phyloP scores from a whole-genome alignment of 1,140 invertebrate genomes.

The Helicoverpa zea region DNA sequence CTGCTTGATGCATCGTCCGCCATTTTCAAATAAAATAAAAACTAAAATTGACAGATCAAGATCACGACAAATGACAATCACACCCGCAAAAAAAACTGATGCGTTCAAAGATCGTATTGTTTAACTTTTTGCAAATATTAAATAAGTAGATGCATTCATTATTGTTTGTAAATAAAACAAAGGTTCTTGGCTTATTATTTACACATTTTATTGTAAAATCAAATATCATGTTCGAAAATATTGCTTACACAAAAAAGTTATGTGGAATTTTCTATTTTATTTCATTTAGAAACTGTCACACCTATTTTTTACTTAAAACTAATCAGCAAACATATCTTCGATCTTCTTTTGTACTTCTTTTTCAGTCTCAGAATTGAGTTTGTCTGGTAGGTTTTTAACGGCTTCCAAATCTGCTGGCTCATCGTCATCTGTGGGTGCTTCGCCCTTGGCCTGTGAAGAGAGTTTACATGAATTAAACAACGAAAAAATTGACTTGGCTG shows the following conservation, averaged over 20 bases:
- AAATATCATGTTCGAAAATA: neutral
- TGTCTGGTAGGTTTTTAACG: conserved; percentile 78
- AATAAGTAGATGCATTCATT: no score
- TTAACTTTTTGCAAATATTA: no score
- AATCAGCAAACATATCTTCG: conserved; percentile 85
- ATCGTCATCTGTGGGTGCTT: conserved; percentile 66
- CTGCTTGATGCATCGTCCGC: conserved; percentile 85
- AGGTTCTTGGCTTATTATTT: neutral
- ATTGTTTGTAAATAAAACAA: conserved; percentile 6
- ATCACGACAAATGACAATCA: conserved; percentile 75
- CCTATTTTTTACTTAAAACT: conserved; percentile 45
- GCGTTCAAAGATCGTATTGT: conserved; percentile 29
- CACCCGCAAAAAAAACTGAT: conserved; percentile 38
- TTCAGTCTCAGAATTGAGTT: conserved; percentile 81
- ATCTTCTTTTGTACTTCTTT: conserved; percentile 84
- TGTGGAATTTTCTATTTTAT: neutral
- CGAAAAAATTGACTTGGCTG: neutral
- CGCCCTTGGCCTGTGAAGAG: conserved; percentile 70
- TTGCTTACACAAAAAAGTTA: neutral
- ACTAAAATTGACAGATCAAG: conserved; percentile 62
- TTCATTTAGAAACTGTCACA: neutral
- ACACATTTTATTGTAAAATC: neutral
- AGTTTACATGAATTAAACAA: neutral
- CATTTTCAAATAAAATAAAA: conserved; percentile 82
- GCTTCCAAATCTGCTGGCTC: conserved; percentile 74